phyloP scores from a whole-genome alignment of 2,113 vertebrate species.

The Upupa epops region DNA sequence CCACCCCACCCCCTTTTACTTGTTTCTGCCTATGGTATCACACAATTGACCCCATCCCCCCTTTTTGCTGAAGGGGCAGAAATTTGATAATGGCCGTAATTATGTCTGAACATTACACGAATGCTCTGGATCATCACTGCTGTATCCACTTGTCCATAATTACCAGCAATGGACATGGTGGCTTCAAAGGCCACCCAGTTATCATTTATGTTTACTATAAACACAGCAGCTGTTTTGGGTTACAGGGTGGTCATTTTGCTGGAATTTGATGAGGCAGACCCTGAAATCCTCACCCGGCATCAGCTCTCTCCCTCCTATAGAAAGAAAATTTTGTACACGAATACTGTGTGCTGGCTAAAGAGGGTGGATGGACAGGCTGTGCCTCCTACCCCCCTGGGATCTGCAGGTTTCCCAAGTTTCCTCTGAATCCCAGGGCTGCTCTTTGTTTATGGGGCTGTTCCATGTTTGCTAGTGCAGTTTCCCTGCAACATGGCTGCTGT shows the following conservation, averaged over 20 bases:
- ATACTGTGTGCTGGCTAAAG: neutral
- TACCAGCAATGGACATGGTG: constrained; percentile 36
- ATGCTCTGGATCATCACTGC: constrained; percentile 24
- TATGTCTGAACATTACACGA: constrained; percentile 43
- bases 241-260: constrained; percentile 51
- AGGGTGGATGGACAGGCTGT: neutral
- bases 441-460: neutral
- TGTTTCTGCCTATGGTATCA: neutral
- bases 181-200: constrained; percentile 72
- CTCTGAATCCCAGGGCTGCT: neutral
- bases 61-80: constrained; percentile 59
- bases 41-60: neutral
- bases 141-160: constrained; percentile 51
- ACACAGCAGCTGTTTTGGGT: constrained; percentile 62
- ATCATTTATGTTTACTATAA: constrained; percentile 67
- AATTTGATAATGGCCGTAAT: constrained; percentile 65
- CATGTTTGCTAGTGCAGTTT: neutral
- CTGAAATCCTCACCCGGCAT: constrained; percentile 36
- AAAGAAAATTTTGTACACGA: neutral
- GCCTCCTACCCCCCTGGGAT: accelerated
- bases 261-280: constrained; percentile 31
- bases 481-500: accelerated
- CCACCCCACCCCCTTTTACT: neutral
- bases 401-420: neutral
- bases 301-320: neutral